Percentiles rank a stretch among this genome's conserved stretches.
Conservation (phyloP, 2,797 vertebrate genomes). For the Dermochelys coriacea region DNA sequence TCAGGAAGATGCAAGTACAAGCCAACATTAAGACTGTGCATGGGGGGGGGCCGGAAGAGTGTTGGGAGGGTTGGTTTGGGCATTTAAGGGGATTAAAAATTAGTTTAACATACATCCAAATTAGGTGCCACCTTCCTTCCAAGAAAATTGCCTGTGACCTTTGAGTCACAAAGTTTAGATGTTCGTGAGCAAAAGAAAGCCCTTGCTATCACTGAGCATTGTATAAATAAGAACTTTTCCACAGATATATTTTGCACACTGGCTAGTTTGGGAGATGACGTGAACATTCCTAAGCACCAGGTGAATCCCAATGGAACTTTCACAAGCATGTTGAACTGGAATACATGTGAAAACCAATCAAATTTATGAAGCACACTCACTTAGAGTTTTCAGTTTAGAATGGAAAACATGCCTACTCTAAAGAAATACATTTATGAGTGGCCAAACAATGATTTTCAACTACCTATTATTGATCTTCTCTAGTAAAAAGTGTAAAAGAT, state of each 20-base stretch:
- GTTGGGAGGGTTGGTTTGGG: no score
- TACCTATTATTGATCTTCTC: constrained; percentile 75
- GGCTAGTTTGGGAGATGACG: constrained; percentile 52
- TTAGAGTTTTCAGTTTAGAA: constrained; percentile 71
- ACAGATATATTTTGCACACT: constrained; percentile 56
- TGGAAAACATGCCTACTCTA: constrained; percentile 73
- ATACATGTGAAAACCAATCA: constrained; percentile 67
- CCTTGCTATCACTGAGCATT: not conserved
- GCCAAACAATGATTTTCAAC: constrained; percentile 51
- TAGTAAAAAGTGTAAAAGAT: constrained; percentile 51
- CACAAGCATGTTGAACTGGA: constrained; percentile 43
- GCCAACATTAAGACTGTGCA: not conserved
- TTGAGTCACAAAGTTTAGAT: not conserved
- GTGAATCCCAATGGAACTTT: constrained; percentile 74
- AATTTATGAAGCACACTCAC: constrained; percentile 74
- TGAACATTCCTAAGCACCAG: constrained; percentile 62
- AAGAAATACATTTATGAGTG: constrained; percentile 72
- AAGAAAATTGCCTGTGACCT: not conserved
- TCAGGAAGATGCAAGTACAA: not conserved
- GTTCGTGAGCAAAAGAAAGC: not conserved
- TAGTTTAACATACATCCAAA: not conserved
- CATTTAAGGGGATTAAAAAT: not conserved
- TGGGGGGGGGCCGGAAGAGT: not conserved
- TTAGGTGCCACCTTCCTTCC: not conserved
- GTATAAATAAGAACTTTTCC: not conserved